Conservation (phyloP, 2,797 vertebrate genomes). For the Pangasius mekongensis region DNA sequence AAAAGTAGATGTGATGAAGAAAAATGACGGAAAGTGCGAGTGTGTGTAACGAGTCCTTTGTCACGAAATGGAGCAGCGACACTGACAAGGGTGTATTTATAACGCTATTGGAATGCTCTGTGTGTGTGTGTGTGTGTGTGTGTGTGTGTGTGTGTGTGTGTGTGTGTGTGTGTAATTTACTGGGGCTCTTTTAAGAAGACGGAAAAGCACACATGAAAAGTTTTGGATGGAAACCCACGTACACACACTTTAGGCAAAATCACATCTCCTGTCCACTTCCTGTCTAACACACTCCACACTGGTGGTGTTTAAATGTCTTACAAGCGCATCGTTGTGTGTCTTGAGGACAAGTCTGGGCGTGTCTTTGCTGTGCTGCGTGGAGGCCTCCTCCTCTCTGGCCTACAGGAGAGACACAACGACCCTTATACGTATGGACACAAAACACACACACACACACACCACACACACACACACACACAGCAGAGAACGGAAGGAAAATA, state of each 20-base stretch:
- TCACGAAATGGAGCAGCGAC: neutral
- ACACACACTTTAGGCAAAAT: conserved; percentile 33
- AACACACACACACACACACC: conserved; percentile 71
- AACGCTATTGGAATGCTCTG: neutral
- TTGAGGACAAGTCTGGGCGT: conserved; percentile 99
- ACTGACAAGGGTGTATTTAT: neutral
- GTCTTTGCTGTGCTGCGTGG: conserved; percentile 99
- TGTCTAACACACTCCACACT: conserved; percentile 29
- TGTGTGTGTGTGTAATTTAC: neutral
- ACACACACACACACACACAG: conserved; percentile 58
- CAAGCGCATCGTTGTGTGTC: conserved; percentile 99
- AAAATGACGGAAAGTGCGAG: neutral
- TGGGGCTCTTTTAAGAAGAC: neutral
- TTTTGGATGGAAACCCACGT: conserved; percentile 8
- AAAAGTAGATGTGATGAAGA: neutral
- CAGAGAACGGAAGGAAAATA: conserved; percentile 64
- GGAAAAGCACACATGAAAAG: too few species aligned
- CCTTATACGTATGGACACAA: conserved; percentile 99
- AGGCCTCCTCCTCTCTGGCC: conserved; percentile 99
- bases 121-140: neutral
- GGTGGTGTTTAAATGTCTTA: conserved; percentile 94
- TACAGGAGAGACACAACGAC: conserved; percentile 99
- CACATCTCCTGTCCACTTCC: conserved; percentile 29
- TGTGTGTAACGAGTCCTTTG: neutral
- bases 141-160: neutral